Base-by-base conservation (phyloP, 1,140 invertebrate species). In the Panonychus citri region DNA sequence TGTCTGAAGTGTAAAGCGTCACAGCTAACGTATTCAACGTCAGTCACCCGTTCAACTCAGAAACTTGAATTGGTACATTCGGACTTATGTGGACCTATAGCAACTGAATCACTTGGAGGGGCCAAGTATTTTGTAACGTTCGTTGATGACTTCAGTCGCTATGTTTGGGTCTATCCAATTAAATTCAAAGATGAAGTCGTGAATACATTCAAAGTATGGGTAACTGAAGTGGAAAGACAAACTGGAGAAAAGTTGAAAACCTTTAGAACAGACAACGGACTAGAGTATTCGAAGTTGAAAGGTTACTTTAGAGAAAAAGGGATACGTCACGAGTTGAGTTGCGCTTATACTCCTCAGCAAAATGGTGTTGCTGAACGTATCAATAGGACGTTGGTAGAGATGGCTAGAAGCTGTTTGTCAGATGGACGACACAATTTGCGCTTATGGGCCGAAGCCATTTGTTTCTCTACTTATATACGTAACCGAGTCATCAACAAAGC, bases 311-410 rank as follows among this genome's bases (percentile, higher is more conserved):
- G 13, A 54, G 26, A 0, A 17, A 52, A n/a, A 27, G 52, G 52
- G 7, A 54, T 54, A 24, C 42, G 25, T 12, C 72, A 71, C 65
- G 66, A 74, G 54, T 67, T 65, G 46, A 71, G 68, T 10, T 64
- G 71, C 40, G 65, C 70, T 46, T 65, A 69, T 55, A 72, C 68
- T 10, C 71, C 73, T 53, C 67, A 76, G 59, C 62, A 67, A 62
- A 76, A 76, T 69, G 69, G 71, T 59, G 66, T 73, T 3, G 62
- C 71, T 24, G 73, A 76, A 59, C 61, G 72, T 30, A 69, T 71
- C 63, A 69, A 68, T 56, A 39, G 67, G 43, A 67, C 64, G 10
- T 28, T 68, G 2, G 66, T 70, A 61, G 71, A 75, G 64, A 65
- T 60, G 56, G 66, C 68, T 30, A 62, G 67, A 59, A 61, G 64